A percentile compares a stretch with the other conserved stretches of the same genome.
These are phyloP conservation scores for Acleris emargana DNA, from an alignment of 2,888 invertebrate genomes.

Conservation along the genomic window DNA sequence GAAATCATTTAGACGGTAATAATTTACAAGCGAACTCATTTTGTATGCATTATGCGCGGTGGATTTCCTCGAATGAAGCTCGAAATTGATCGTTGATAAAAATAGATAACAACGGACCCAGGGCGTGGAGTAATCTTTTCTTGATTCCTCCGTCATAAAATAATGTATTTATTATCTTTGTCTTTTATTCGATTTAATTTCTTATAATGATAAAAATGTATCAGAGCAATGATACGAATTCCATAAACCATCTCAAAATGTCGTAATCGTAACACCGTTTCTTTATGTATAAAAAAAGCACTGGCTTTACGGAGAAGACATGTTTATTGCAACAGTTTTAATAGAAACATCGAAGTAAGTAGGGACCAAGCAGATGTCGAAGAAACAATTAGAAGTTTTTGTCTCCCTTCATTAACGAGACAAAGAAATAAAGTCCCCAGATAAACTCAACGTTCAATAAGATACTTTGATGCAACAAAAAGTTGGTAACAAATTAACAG, in stretches of 20 bases:
- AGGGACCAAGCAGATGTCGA: slow-evolving; percentile 52
- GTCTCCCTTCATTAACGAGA: slow-evolving; percentile 60
- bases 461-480: not conserved
- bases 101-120: not conserved
- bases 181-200: too few relatives aligned
- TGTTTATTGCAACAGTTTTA: slow-evolving; percentile 53
- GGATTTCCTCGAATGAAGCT: slow-evolving; percentile 53
- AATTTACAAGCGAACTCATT: slow-evolving; percentile 52
- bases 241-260: too few relatives aligned
- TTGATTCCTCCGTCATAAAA: not conserved
- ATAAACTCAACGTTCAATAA: not conserved
- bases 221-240: too few relatives aligned
- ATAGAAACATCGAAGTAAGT: slow-evolving; percentile 58
- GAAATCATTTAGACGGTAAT: slow-evolving; percentile 45
- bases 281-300: slow-evolving; percentile 5
- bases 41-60: slow-evolving; percentile 44
- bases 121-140: not conserved
- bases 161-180: not conserved
- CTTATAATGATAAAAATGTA: too few relatives aligned
- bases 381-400: slow-evolving; percentile 65
- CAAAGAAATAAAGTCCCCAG: slow-evolving; percentile 31
- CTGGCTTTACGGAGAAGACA: slow-evolving; percentile 31
- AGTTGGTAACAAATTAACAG: not conserved
- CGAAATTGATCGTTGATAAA: slow-evolving; percentile 40
- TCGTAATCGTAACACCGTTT: too few relatives aligned